phyloP scores from a whole-genome alignment of 1,140 invertebrate species.

The Lepeophtheirus salmonis region DNA sequence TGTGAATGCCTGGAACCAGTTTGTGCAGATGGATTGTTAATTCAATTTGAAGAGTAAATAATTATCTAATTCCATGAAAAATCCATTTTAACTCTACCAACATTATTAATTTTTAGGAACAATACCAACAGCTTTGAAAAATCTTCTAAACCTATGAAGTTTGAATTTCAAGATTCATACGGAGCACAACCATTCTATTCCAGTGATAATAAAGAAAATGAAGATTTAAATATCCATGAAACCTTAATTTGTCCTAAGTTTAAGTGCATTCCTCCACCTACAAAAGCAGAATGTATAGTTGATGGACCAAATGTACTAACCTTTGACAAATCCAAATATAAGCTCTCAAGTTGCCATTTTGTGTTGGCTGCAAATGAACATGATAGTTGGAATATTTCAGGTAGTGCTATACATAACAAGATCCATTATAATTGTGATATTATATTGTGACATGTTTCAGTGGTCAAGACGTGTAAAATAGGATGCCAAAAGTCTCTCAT shows the following conservation, averaged over 20 bases:
- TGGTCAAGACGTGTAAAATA: not conserved
- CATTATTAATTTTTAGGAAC: not conserved
- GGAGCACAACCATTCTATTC: not conserved
- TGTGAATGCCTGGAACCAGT: not conserved
- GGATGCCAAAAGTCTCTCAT: conserved; percentile 2
- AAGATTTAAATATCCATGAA: not conserved
- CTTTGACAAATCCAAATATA: not conserved
- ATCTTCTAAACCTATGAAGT: not conserved
- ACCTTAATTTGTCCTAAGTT: not conserved
- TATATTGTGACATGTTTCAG: too few relatives aligned
- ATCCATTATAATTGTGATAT: too few relatives aligned
- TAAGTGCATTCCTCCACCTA: not conserved
- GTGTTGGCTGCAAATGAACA: not conserved
- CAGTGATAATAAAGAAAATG: not conserved
- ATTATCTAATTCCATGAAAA: not conserved
- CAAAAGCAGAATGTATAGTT: not conserved
- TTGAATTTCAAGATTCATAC: not conserved
- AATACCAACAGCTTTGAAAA: not conserved
- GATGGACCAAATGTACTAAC: not conserved
- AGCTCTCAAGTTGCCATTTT: not conserved
- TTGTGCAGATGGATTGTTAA: not conserved
- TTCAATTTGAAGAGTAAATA: not conserved
- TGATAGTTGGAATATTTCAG: not conserved
- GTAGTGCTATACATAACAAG: too few relatives aligned
- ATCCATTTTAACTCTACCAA: not conserved